phyloP scores from a whole-genome alignment of 2,797 vertebrate species.

The Siniperca obscura region DNA sequence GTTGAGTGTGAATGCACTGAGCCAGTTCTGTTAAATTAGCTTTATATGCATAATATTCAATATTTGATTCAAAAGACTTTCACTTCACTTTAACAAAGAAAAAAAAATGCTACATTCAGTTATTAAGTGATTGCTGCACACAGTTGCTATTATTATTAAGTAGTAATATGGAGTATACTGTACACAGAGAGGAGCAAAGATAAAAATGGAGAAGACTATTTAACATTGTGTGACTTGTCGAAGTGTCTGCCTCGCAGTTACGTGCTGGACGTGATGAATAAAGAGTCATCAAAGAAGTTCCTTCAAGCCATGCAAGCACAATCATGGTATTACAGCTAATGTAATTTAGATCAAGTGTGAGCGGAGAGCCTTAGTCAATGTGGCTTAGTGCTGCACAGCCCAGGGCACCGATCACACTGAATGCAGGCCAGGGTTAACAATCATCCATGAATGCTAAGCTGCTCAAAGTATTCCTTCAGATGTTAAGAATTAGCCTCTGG shows the following conservation, averaged over 20 bases:
- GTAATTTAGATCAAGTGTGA: conserved; percentile 75
- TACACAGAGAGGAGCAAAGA: conserved; percentile 21
- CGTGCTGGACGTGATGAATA: conserved; percentile 44
- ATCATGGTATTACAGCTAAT: conserved; percentile 72
- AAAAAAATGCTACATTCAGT: neutral
- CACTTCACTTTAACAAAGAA: neutral
- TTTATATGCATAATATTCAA: conserved; percentile 5
- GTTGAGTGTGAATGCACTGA: neutral
- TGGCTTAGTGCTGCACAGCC: conserved; percentile 60
- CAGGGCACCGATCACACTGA: conserved; percentile 66
- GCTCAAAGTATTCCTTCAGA: conserved; percentile 73
- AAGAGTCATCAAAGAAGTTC: conserved; percentile 63
- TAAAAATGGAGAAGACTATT: conserved; percentile 24
- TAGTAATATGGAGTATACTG: neutral
- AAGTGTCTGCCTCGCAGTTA: conserved; percentile 34
- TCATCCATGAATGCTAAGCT: conserved; percentile 75
- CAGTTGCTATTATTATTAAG: conserved; percentile 11
- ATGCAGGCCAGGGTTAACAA: conserved; percentile 71
- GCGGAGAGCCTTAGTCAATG: conserved; percentile 62
- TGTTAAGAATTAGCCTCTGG: conserved; percentile 68
- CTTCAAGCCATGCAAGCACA: conserved; percentile 57
- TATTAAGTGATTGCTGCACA: neutral
- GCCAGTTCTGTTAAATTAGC: neutral
- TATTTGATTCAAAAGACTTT: neutral
- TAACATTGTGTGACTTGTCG: conserved; percentile 43